Evolutionary conservation across 2,888 invertebrate species (phyloP).

Genomic region (Syrphus vitripennis): DNA sequence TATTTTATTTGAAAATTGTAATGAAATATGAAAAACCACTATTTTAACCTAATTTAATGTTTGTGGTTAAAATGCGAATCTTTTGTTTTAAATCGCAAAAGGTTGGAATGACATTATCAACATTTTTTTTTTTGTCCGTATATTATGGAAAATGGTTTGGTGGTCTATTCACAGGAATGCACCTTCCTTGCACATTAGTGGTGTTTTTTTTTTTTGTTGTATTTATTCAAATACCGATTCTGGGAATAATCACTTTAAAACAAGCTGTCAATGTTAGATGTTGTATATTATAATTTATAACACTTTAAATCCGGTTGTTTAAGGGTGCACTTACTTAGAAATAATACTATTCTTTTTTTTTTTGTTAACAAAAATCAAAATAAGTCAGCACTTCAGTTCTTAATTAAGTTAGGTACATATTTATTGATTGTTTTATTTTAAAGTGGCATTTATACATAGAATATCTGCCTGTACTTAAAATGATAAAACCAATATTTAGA

Average conservation of each 20-base stretch:
- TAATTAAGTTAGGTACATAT: background rate
- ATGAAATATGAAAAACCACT: slow-evolving; percentile 12
- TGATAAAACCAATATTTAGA: background rate
- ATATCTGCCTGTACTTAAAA: background rate
- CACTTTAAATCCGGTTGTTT: background rate
- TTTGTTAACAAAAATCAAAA: background rate
- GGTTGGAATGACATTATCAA: background rate
- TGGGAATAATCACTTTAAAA: background rate
- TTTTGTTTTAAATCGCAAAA: background rate
- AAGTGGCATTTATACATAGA: background rate
- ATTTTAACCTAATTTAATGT: slow-evolving; percentile 17
- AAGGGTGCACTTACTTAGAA: background rate
- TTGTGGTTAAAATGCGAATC: slow-evolving; percentile 11
- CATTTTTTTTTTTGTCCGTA: background rate
- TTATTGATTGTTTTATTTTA: background rate
- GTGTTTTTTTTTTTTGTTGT: too few relatives aligned
- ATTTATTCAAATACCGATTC: background rate
- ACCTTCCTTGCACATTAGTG: background rate
- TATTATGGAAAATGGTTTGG: background rate
- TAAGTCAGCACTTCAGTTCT: background rate
- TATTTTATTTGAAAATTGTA: slow-evolving; percentile 2
- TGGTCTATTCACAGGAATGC: background rate
- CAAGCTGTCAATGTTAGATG: background rate
- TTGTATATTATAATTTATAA: too few relatives aligned
- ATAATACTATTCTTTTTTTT: background rate